A percentile compares a stretch with the other conserved stretches of the same genome.
phyloP scores from a whole-genome alignment of 2,797 vertebrate species.

The Myotis daubentonii region DNA sequence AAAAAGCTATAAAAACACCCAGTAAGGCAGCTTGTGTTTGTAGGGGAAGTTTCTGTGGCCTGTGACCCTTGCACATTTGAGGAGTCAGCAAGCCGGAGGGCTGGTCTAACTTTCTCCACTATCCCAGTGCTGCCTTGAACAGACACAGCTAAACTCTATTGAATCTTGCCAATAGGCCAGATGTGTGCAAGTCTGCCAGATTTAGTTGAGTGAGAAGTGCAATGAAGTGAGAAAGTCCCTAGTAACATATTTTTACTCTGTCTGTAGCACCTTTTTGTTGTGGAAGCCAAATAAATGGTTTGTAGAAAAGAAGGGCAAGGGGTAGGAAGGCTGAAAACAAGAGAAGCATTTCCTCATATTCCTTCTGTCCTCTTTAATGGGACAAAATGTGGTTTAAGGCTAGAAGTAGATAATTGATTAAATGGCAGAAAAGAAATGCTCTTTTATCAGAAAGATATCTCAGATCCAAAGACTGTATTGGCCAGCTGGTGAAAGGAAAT shows the following conservation, averaged over 20 bases:
- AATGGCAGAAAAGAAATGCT: constrained; percentile 50
- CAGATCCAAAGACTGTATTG: background rate
- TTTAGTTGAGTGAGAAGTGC: background rate
- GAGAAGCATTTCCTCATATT: background rate
- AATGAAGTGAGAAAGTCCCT: background rate
- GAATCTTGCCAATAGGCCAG: background rate
- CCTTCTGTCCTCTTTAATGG: background rate
- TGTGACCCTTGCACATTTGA: background rate
- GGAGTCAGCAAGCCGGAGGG: background rate
- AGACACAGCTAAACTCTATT: background rate
- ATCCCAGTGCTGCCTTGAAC: background rate
- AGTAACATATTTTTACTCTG: background rate
- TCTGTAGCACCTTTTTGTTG: background rate
- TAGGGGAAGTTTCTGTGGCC: background rate
- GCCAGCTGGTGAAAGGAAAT: constrained; percentile 50
- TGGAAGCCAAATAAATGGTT: constrained; percentile 2
- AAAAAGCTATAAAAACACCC: background rate
- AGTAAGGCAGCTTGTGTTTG: background rate
- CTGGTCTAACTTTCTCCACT: background rate
- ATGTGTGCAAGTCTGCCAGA: background rate
- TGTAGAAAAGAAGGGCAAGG: background rate
- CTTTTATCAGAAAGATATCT: constrained; percentile 62
- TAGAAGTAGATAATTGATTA: constrained; percentile 44
- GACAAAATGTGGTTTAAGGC: background rate
- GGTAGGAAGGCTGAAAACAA: background rate